Evolutionary conservation across 2,797 vertebrate species (phyloP).

Genomic region (Eulemur albifrons): DNA sequence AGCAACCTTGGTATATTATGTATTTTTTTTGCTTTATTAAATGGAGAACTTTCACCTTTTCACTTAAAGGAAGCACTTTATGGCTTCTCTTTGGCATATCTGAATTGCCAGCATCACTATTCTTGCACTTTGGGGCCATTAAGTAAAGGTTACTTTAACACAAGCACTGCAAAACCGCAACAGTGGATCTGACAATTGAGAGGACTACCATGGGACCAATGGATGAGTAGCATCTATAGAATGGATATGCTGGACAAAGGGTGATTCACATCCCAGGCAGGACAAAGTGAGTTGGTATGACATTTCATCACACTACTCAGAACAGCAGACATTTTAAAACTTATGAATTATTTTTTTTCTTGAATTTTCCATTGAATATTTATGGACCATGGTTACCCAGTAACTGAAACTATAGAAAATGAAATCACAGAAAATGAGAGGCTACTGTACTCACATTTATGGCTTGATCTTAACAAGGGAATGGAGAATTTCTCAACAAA

Average conservation of each 20-base stretch:
- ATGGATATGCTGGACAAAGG: not conserved
- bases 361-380: not conserved
- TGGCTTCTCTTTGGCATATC: too few relatives aligned
- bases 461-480: not conserved
- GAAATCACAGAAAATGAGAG: not conserved
- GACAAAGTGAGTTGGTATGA: not conserved
- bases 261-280: not conserved
- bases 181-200: not conserved
- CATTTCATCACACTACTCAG: not conserved
- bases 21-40: too few relatives aligned
- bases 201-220: not conserved
- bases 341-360: not conserved
- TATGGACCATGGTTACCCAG: not conserved
- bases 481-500: not conserved
- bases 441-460: not conserved
- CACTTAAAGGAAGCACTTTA: too few relatives aligned
- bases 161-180: too few relatives aligned
- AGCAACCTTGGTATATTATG: too few relatives aligned
- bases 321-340: not conserved
- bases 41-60: too few relatives aligned
- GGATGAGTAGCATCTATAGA: not conserved
- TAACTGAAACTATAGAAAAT: not conserved
- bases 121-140: too few relatives aligned
- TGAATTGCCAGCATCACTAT: too few relatives aligned
- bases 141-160: too few relatives aligned